Conservation (phyloP, 1,140 invertebrate genomes). For the Nautilus pompilius region DNA sequence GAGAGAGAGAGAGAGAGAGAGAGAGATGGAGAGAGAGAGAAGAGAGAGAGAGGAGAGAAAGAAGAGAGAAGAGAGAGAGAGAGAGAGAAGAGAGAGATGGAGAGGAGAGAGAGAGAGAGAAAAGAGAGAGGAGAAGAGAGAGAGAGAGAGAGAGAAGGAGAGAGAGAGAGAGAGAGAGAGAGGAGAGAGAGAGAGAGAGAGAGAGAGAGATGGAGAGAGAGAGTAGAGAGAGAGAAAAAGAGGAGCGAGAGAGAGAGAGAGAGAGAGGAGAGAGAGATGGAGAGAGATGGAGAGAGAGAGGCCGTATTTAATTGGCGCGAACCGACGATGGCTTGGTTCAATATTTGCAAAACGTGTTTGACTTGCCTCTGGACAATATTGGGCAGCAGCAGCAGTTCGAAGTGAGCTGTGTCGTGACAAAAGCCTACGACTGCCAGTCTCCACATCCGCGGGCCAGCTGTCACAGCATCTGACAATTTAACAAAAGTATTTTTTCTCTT, state of each 20-base stretch:
- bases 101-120: not conserved
- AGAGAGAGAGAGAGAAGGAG: not conserved
- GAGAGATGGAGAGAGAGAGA: slow-evolving; percentile 3
- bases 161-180: not conserved
- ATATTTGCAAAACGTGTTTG: too few species aligned
- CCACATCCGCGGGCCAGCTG: too few species aligned
- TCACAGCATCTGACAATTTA: too few species aligned
- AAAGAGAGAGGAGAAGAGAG: not conserved
- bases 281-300: slow-evolving; percentile 2
- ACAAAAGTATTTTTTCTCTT: too few species aligned
- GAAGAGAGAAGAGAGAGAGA: not conserved
- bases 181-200: not conserved
- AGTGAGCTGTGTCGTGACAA: too few species aligned
- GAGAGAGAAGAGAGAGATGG: not conserved
- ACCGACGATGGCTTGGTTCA: not conserved
- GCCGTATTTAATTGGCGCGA: not conserved
- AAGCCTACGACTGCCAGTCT: too few species aligned
- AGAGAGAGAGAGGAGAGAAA: not conserved
- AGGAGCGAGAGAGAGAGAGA: slow-evolving; percentile 2
- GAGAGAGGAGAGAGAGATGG: not conserved
- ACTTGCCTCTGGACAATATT: too few species aligned
- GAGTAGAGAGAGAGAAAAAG: not conserved
- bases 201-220: not conserved
- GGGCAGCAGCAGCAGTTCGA: too few species aligned
- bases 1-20: not conserved